Percentiles rank a stretch among this genome's conserved stretches.
Conservation (phyloP, 2,797 vertebrate genomes). For the Echeneis naucrates region DNA sequence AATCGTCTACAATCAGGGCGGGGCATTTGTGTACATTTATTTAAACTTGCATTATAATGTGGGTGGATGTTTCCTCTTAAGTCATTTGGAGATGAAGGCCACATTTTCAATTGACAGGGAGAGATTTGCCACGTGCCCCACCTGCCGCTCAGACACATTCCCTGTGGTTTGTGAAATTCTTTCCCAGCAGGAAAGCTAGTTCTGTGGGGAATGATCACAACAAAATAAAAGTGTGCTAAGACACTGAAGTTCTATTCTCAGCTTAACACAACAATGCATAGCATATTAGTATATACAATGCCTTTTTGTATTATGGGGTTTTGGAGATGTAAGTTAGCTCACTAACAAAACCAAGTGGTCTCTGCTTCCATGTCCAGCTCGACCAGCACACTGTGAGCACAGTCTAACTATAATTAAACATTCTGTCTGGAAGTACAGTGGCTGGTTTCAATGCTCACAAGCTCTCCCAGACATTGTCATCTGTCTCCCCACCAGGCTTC, state of each 20-base stretch:
- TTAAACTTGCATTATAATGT: slow-evolving; percentile 22
- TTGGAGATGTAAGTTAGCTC: not conserved
- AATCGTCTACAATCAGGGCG: not conserved
- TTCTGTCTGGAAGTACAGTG: slow-evolving; percentile 52
- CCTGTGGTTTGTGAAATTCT: slow-evolving; percentile 4
- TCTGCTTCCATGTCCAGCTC: slow-evolving; percentile 28
- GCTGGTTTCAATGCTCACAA: slow-evolving; percentile 29
- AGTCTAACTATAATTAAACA: slow-evolving; percentile 17
- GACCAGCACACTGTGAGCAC: slow-evolving; percentile 9
- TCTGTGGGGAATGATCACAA: slow-evolving; percentile 10
- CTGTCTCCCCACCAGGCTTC: slow-evolving; percentile 3
- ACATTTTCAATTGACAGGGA: not conserved
- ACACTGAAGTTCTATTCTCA: slow-evolving; percentile 13
- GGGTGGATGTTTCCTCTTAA: slow-evolving; percentile 2
- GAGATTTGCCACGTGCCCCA: slow-evolving; percentile 1
- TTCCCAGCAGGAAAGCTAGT: slow-evolving; percentile 5
- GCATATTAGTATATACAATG: slow-evolving; percentile 1
- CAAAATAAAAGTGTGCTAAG: slow-evolving; percentile 3
- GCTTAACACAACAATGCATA: slow-evolving; percentile 12
- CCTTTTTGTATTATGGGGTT: not conserved
- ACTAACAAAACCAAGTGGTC: not conserved
- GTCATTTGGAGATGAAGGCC: slow-evolving; percentile 2
- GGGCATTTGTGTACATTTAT: slow-evolving; percentile 13
- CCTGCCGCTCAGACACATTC: slow-evolving; percentile 26
- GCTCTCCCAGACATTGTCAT: slow-evolving; percentile 35